Evolutionary conservation across 92 coral and sea anemone genomes (phyloP).

Genomic region (Chrysogorgia sp.): DNA sequence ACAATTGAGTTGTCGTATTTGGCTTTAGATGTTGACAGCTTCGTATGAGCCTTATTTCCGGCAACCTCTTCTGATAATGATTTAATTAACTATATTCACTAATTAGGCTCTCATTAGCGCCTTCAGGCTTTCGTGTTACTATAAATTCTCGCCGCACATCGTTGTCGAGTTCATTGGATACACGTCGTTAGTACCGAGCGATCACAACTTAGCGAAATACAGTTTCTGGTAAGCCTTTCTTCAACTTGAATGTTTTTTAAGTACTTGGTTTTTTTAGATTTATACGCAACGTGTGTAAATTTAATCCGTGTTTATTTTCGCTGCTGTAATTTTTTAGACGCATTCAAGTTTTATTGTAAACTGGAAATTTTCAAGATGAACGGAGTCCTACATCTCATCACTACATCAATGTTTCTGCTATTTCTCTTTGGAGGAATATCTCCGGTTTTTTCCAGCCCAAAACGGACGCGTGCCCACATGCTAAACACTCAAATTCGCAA

Average conservation of each 20-base stretch:
- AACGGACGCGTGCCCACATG: too few relatives aligned
- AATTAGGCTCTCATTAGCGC: conserved; percentile 47
- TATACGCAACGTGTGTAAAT: neutral
- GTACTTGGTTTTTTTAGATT: neutral
- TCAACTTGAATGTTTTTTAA: neutral
- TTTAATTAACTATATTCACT: conserved; percentile 42
- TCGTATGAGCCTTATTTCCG: conserved; percentile 29
- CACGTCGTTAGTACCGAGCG: conserved; percentile 22
- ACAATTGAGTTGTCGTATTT: conserved; percentile 23
- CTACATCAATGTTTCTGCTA: neutral
- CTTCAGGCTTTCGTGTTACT: conserved; percentile 25
- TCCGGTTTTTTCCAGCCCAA: neutral
- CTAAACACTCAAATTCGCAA: too few relatives aligned
- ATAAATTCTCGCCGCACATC: conserved; percentile 20
- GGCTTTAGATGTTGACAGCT: conserved; percentile 38
- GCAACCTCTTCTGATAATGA: conserved; percentile 35
- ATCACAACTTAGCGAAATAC: conserved; percentile 1
- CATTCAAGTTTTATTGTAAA: neutral
- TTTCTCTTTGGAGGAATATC: conserved; percentile 1
- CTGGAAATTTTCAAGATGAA: neutral
- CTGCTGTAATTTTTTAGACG: neutral
- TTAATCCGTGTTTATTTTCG: neutral
- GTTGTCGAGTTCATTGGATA: neutral
- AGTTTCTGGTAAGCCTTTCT: conserved; percentile 15
- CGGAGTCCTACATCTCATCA: neutral